Percentiles rank a stretch among this genome's conserved stretches.
Evolutionary conservation across 2,797 vertebrate species (phyloP).

Genomic region (Cyclura pinguis): DNA sequence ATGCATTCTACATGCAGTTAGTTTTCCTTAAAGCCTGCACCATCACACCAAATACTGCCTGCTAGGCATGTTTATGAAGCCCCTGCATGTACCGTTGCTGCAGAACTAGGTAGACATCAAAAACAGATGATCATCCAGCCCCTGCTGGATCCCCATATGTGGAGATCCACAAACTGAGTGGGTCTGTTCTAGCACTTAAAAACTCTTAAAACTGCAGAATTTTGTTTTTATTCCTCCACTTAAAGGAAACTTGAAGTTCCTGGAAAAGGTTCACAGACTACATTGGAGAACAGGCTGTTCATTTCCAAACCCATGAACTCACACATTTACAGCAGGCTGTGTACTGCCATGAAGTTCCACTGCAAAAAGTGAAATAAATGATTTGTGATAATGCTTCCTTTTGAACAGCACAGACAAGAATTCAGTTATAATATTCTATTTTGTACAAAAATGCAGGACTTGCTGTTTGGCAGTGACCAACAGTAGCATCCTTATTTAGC

Average conservation of each 20-base stretch:
- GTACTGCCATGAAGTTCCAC: not conserved
- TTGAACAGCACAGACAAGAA: not conserved
- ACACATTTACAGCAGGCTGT: not conserved
- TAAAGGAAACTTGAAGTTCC: not conserved
- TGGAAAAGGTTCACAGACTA: not conserved
- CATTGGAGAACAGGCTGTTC: not conserved
- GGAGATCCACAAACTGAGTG: too few species aligned
- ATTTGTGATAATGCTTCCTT: not conserved
- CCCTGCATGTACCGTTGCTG: not conserved
- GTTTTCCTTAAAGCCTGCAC: not conserved
- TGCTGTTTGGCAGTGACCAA: not conserved
- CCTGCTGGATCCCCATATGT: not conserved
- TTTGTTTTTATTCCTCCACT: not conserved
- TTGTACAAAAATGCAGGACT: not conserved
- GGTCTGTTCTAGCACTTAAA: not conserved
- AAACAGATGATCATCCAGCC: not conserved
- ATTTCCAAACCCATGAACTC: not conserved
- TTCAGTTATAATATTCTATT: not conserved
- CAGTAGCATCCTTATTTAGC: slow-evolving; percentile 7
- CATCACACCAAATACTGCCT: not conserved
- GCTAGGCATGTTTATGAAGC: not conserved
- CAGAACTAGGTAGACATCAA: not conserved
- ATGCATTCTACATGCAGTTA: not conserved
- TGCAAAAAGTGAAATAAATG: not conserved
- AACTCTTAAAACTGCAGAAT: not conserved